A percentile compares a stretch with the other conserved stretches of the same genome.
Evolutionary conservation across 2,888 invertebrate species (phyloP).

Genomic region (Parascotia fuliginaria): DNA sequence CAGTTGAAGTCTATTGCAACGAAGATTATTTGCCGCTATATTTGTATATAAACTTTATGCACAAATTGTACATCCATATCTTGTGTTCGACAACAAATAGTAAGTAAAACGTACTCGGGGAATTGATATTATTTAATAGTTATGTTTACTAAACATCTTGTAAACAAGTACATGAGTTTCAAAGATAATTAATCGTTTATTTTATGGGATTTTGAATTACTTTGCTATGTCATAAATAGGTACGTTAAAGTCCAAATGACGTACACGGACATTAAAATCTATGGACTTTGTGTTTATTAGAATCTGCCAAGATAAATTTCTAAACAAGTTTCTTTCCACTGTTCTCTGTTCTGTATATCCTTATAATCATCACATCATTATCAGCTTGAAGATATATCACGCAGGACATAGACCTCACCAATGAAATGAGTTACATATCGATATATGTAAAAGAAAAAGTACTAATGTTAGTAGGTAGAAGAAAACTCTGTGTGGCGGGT

Average conservation of each 20-base stretch:
- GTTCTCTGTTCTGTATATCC: no score
- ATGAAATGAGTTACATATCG: no score
- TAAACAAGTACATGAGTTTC: background rate
- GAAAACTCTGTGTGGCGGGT: no score
- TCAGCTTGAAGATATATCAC: no score
- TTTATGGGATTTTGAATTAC: constrained; percentile 1
- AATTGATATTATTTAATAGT: constrained; percentile 27
- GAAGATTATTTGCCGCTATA: no score
- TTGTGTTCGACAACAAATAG: background rate
- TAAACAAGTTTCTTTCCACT: no score
- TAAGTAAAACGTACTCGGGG: constrained; percentile 29
- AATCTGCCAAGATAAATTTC: no score
- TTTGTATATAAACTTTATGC: no score
- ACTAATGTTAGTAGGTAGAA: no score
- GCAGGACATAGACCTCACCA: no score
- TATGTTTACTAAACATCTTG: constrained; percentile 18
- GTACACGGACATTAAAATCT: background rate
- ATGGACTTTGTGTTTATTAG: background rate
- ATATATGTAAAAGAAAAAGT: no score
- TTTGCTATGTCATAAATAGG: constrained; percentile 2
- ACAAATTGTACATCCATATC: background rate
- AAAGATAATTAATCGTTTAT: background rate
- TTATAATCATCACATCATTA: no score
- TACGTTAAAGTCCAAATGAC: background rate
- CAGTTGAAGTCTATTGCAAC: background rate